Evolutionary conservation across 53 echinoderm and acorn worm genomes (phyloP).

Genomic region (Henricia sp.): DNA sequence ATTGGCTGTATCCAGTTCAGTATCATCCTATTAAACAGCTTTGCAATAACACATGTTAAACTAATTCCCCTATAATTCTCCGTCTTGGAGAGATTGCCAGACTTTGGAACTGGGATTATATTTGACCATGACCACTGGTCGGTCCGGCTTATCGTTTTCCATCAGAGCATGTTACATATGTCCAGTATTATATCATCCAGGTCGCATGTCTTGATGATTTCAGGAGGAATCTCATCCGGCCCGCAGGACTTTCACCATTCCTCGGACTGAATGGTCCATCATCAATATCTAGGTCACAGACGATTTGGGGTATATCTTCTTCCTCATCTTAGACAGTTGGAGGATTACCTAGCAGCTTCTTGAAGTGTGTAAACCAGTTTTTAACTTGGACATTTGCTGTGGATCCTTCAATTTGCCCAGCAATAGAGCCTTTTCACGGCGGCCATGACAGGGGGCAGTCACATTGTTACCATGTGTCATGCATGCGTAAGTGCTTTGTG

Average conservation of each 20-base stretch:
- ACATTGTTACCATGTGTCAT: too few relatives aligned
- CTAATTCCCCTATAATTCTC: slow-evolving; percentile 55
- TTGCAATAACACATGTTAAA: slow-evolving; percentile 48
- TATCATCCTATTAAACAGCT: slow-evolving; percentile 57
- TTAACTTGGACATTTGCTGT: too few relatives aligned
- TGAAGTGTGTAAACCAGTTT: too few relatives aligned
- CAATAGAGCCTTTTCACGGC: too few relatives aligned
- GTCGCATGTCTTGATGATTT: slow-evolving; percentile 55
- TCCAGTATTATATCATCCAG: slow-evolving; percentile 56
- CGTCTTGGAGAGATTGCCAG: slow-evolving; percentile 45
- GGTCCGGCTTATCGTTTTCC: slow-evolving; percentile 1
- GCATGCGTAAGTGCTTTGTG: too few relatives aligned
- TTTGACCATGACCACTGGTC: slow-evolving; percentile 36
- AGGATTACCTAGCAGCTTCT: too few relatives aligned
- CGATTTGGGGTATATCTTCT: too few relatives aligned
- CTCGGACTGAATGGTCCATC: too few relatives aligned
- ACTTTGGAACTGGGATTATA: slow-evolving; percentile 55
- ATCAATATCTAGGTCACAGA: too few relatives aligned
- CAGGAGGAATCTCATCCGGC: slow-evolving; percentile 44
- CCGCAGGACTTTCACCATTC: slow-evolving; percentile 19
- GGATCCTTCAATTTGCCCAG: too few relatives aligned
- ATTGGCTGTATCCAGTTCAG: slow-evolving; percentile 47
- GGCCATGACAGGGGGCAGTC: too few relatives aligned
- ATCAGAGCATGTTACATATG: slow-evolving; percentile 55
- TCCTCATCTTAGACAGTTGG: too few relatives aligned